These are phyloP conservation scores for Cheilinus undulatus DNA, from an alignment of 2,113 vertebrate species.

Conservation along the genomic window DNA sequence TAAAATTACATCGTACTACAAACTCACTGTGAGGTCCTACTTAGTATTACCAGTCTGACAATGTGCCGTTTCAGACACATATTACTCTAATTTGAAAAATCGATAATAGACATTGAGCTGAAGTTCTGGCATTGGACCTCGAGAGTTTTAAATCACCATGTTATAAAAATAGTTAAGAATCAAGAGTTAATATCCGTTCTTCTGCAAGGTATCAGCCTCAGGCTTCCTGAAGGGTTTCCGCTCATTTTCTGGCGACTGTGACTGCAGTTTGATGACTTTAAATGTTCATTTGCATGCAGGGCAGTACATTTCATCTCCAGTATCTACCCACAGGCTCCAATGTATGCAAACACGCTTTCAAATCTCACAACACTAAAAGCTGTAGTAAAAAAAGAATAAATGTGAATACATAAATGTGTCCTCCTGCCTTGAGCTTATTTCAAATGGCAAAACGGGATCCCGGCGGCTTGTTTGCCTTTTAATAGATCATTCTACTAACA, in stretches of 20 bases:
- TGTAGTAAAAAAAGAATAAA: neutral
- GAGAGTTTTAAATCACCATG: neutral
- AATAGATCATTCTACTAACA: neutral
- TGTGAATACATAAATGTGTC: neutral
- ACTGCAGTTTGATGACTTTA: constrained; percentile 25
- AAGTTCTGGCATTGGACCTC: neutral
- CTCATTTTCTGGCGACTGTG: constrained; percentile 4
- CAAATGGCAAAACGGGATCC: neutral
- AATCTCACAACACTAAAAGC: constrained; percentile 25
- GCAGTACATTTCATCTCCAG: neutral
- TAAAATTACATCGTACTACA: too few relatives aligned
- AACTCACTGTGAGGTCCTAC: too few relatives aligned
- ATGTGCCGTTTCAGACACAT: too few relatives aligned
- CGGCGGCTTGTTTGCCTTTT: neutral
- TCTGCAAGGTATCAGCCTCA: neutral
- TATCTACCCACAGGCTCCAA: constrained; percentile 22
- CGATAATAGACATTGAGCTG: neutral
- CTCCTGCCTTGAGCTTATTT: neutral
- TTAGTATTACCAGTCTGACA: too few relatives aligned
- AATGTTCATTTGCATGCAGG: constrained; percentile 40
- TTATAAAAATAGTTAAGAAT: neutral
- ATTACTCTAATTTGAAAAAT: too few relatives aligned
- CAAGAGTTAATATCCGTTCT: constrained; percentile 24
- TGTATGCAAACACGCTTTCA: constrained; percentile 42
- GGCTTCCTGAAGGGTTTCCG: constrained; percentile 27